Base-by-base conservation (phyloP, 2,888 invertebrate species). In the Ceraclea dissimilis region DNA sequence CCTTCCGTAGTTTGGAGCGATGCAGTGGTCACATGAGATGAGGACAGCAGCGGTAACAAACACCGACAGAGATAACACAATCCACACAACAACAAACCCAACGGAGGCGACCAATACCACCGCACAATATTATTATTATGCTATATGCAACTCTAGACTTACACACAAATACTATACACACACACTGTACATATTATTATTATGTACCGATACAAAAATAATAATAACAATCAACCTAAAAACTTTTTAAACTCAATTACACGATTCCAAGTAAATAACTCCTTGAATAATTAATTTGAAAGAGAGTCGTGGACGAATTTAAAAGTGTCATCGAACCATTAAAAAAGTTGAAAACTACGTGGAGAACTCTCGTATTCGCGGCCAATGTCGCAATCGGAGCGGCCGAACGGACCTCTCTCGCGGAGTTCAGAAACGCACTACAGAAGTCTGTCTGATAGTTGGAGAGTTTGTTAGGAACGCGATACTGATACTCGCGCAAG, bases 251-350 rank as follows among this genome's bases (percentile, higher is more conserved):
- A 31, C 13, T 5, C 4, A 39, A 13, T 39, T n/a, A 8, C 39
- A 13, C 39, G 16, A 8, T n/a, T 16, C 13, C 39, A n/a, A n/a
- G 16, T 39, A 8, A 39, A 8, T n/a, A 16, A 8, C 2, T 39
- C 39, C n/a, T n/a, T n/a, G n/a, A n/a, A 39, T n/a, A 39, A 13
- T n/a, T 8, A 39, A 39, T 11, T n/a, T 13, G 13, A 39, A 39
- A 39, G 13, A 39, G 39, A 8, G 16, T n/a, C 39, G 39, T n/a
- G 39, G 16, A 39, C 13, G 16, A 39, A 8, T 39, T 39, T 13
- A 39, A 39, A 39, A 39, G 39, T 39, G 39, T 39, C 39, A 39
- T 39, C 39, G 39, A 39, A 39, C 39, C 39, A 39, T 39, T 39
- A 2, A 16, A 39, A 39, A 39, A 39, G 39, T 39, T 39, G 16